Evolutionary conservation across 2,113 vertebrate genomes (phyloP).

Genomic region (Periophthalmodon schlosseri): DNA sequence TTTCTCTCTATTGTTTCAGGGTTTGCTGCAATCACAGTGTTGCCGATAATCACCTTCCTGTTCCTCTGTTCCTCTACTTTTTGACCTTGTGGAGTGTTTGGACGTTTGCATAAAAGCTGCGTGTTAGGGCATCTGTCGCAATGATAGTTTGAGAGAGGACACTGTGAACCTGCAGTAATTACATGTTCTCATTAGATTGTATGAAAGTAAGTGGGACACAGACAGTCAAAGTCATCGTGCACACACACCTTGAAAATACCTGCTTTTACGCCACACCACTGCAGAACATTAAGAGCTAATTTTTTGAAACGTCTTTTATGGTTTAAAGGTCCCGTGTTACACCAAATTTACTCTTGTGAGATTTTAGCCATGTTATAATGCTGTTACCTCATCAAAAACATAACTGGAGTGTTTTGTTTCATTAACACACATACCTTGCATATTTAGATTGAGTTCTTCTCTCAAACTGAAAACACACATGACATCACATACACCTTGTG

Average conservation of each 20-base stretch:
- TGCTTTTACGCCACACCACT: not conserved
- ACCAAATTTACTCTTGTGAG: not conserved
- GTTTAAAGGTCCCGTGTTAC: not conserved
- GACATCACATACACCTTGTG: too few relatives aligned
- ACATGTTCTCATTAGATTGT: conserved; percentile 22
- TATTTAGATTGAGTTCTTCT: too few relatives aligned
- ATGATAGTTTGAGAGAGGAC: conserved; percentile 12
- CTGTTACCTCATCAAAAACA: too few relatives aligned
- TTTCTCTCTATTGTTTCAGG: conserved; percentile 38
- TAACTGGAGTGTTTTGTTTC: too few relatives aligned
- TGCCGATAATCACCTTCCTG: conserved; percentile 13
- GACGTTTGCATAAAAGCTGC: conserved; percentile 8
- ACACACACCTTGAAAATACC: not conserved
- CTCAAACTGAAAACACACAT: too few relatives aligned
- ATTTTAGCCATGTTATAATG: too few relatives aligned
- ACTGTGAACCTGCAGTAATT: conserved; percentile 8
- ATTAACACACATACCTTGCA: too few relatives aligned
- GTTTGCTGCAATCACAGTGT: conserved; percentile 33
- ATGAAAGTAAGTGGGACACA: conserved; percentile 8
- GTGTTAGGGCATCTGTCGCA: conserved; percentile 10
- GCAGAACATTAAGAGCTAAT: not conserved
- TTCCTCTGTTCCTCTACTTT: not conserved
- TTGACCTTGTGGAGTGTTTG: conserved; percentile 13
- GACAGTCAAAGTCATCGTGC: conserved; percentile 7
- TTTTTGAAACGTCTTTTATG: not conserved